Percentiles rank a stretch among this genome's conserved stretches.
phyloP scores from a whole-genome alignment of 2,113 vertebrate genomes.

The Rhadina sibilatrix region DNA sequence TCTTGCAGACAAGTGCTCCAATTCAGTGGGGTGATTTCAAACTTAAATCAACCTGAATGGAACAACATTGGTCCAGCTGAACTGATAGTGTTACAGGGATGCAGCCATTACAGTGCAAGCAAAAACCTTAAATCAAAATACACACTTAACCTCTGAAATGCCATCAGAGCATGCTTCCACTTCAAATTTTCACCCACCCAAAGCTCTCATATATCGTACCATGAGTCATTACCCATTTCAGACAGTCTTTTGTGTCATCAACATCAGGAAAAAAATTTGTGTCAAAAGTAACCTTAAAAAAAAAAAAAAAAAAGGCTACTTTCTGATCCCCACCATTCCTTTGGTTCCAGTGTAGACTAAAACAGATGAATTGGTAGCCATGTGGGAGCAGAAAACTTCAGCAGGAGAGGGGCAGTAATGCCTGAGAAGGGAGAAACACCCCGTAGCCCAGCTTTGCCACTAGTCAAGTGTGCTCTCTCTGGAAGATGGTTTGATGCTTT shows the following conservation, averaged over 20 bases:
- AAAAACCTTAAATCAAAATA: conserved; percentile 20
- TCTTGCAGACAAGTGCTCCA: conserved; percentile 16
- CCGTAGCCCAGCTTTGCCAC: not conserved
- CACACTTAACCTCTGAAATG: not conserved
- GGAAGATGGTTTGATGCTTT: not conserved
- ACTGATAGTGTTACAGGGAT: not conserved
- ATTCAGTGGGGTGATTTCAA: not conserved
- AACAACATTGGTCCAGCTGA: not conserved
- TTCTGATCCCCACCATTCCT: not conserved
- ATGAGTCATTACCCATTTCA: not conserved
- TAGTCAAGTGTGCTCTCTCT: not conserved
- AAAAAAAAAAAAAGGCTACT: not conserved
- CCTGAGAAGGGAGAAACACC: not conserved
- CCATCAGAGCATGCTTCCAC: not conserved
- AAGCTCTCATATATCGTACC: not conserved
- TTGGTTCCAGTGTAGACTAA: not conserved
- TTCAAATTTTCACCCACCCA: not conserved
- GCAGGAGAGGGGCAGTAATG: not conserved
- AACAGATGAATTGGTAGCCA: not conserved
- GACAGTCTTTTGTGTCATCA: not conserved
- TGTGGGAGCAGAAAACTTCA: not conserved
- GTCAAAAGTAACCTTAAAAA: not conserved
- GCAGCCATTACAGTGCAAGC: not conserved
- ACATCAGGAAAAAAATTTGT: not conserved
- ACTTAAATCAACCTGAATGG: conserved; percentile 22